These are phyloP conservation scores for Chesias legatella DNA, from an alignment of 2,888 invertebrate species.

Conservation along the genomic window DNA sequence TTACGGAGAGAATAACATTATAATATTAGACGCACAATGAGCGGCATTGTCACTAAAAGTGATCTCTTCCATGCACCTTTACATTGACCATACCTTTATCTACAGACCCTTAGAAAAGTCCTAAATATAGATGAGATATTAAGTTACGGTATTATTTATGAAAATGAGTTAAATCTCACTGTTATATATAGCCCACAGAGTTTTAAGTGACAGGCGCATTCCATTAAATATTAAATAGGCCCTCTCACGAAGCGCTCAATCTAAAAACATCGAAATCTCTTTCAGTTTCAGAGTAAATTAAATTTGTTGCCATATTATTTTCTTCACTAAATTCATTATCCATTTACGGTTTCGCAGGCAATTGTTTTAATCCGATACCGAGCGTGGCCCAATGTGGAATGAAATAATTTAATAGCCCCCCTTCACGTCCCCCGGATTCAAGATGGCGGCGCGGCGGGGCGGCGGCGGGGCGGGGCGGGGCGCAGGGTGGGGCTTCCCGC, in stretches of 20 bases:
- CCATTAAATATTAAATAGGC: too few relatives aligned
- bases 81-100: too few relatives aligned
- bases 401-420: slow-evolving; percentile 79
- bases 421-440: slow-evolving; percentile 56
- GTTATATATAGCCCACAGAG: too few relatives aligned
- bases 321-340: slow-evolving; percentile 76
- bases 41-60: too few relatives aligned
- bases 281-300: slow-evolving; percentile 43
- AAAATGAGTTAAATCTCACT: too few relatives aligned
- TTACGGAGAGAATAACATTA: too few relatives aligned
- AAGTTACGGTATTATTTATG: too few relatives aligned
- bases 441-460: slow-evolving; percentile 77
- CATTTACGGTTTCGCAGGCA: slow-evolving; percentile 77
- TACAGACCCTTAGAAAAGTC: too few relatives aligned
- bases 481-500: slow-evolving; percentile 72
- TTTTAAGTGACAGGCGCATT: too few relatives aligned
- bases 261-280: slow-evolving; percentile 17
- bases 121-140: too few relatives aligned
- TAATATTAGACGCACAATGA: too few relatives aligned
- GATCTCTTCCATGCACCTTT: too few relatives aligned
- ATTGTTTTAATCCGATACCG: slow-evolving; percentile 79
- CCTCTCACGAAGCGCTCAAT: slow-evolving; percentile 9
- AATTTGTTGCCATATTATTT: slow-evolving; percentile 70
- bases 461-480: slow-evolving; percentile 73
- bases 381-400: slow-evolving; percentile 75